These are phyloP conservation scores for Acipenser transmontanus DNA, from an alignment of 2,797 vertebrate species.

Conservation along the genomic window DNA sequence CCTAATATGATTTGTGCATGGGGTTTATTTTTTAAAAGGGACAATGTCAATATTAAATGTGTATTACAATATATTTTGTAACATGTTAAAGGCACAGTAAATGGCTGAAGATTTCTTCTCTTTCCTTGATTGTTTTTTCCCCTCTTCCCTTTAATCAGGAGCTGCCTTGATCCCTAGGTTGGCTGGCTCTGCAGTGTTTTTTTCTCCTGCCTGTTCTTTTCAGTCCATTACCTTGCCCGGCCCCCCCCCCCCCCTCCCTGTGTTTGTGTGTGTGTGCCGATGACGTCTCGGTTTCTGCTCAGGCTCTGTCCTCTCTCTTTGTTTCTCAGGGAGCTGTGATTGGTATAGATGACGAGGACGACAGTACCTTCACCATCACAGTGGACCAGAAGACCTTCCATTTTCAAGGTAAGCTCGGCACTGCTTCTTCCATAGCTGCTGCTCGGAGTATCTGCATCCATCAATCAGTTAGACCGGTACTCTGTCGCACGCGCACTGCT, in stretches of 20 bases:
- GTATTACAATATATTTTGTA: too few relatives aligned
- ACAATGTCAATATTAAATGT: too few relatives aligned
- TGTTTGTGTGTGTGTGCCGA: conserved; percentile 33
- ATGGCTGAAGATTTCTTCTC: too few relatives aligned
- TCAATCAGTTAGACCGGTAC: not conserved
- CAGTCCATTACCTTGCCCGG: conserved; percentile 9
- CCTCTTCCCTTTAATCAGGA: too few relatives aligned
- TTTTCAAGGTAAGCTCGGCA: conserved; percentile 90
- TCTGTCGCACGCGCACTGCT: conserved; percentile 14
- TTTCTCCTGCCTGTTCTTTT: conserved; percentile 19
- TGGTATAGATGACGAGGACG: conserved; percentile 99
- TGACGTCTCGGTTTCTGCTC: conserved; percentile 44
- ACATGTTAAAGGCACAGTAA: too few relatives aligned
- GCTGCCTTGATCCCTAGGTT: conserved; percentile 19
- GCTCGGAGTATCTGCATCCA: conserved; percentile 7
- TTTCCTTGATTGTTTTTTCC: too few relatives aligned
- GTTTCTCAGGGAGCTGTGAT: conserved; percentile 97
- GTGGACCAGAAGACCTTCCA: conserved; percentile 99
- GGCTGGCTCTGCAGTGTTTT: conserved; percentile 34
- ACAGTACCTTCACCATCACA: conserved; percentile 99
- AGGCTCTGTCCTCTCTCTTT: conserved; percentile 53
- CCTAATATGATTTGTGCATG: too few relatives aligned
- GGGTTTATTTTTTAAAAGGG: not conserved
- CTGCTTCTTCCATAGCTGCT: not conserved
- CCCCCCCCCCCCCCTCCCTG: conserved; percentile 35